Percentiles rank a stretch among this genome's conserved stretches.
phyloP scores from a whole-genome alignment of 2,888 invertebrate genomes.

The Dromius quadrimaculatus region DNA sequence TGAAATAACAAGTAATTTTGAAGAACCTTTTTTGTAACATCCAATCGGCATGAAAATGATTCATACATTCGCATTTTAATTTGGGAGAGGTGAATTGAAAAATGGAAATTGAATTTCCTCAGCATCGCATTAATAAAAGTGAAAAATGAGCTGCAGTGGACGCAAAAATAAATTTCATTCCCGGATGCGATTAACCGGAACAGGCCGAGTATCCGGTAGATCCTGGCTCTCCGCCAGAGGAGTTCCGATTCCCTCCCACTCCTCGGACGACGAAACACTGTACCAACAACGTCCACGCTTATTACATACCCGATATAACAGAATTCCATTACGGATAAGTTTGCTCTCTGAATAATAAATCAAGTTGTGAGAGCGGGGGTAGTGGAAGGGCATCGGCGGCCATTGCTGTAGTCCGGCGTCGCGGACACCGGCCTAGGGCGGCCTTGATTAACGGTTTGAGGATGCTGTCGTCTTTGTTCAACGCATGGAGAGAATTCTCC shows the following conservation, averaged over 20 bases:
- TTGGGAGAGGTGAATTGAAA: too few relatives aligned
- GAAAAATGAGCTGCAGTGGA: constrained; percentile 19
- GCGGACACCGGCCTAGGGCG: constrained; percentile 55
- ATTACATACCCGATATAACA: constrained; percentile 59
- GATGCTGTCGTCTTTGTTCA: neutral
- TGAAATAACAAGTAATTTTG: too few relatives aligned
- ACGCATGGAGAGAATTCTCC: neutral
- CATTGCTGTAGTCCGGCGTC: constrained; percentile 55
- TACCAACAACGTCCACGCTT: constrained; percentile 48
- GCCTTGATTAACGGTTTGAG: constrained; percentile 37
- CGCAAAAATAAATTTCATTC: constrained; percentile 12
- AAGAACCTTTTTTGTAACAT: too few relatives aligned
- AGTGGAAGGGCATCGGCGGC: constrained; percentile 50
- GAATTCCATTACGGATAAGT: constrained; percentile 63
- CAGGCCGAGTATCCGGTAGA: constrained; percentile 10
- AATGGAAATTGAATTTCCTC: neutral
- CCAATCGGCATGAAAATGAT: too few relatives aligned
- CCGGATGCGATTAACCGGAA: constrained; percentile 34
- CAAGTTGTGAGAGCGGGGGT: constrained; percentile 57
- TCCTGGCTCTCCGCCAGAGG: constrained; percentile 10
- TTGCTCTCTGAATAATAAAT: constrained; percentile 64
- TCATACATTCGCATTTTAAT: too few relatives aligned
- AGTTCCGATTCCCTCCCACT: neutral
- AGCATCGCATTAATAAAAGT: neutral
- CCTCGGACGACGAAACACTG: constrained; percentile 11